Evolutionary conservation across 2,888 invertebrate genomes (phyloP).

Genomic region (Cosmia pyralina): DNA sequence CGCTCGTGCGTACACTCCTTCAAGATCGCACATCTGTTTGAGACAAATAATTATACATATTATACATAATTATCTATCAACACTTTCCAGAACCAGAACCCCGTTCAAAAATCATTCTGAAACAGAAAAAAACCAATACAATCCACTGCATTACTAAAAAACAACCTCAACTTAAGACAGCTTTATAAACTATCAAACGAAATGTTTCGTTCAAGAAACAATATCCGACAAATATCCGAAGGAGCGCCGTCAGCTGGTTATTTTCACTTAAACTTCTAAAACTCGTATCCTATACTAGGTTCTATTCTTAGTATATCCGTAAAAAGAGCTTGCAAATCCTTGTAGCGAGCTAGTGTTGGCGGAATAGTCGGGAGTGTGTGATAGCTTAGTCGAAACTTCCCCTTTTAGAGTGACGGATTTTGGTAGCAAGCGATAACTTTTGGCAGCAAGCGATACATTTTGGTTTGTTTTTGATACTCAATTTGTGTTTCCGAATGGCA

Average conservation of each 20-base stretch:
- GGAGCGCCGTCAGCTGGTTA: constrained; percentile 62
- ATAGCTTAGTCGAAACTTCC: constrained; percentile 85
- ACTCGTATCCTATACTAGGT: constrained; percentile 65
- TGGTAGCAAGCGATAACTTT: constrained; percentile 35
- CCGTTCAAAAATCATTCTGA: neutral
- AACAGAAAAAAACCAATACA: neutral
- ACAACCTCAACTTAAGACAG: constrained; percentile 27
- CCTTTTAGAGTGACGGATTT: constrained; percentile 70
- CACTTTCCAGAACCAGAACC: no score
- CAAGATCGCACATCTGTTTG: no score
- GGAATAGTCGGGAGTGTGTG: constrained; percentile 83
- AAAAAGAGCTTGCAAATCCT: constrained; percentile 86
- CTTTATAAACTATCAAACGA: constrained; percentile 55
- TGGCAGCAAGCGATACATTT: neutral
- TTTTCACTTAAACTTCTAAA: constrained; percentile 70
- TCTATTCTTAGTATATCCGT: constrained; percentile 77
- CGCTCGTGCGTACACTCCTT: no score
- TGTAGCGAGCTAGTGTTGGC: constrained; percentile 79
- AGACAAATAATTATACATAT: no score
- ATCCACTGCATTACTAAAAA: constrained; percentile 21
- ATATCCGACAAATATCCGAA: constrained; percentile 62
- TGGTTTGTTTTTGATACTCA: no score
- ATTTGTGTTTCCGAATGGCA: no score
- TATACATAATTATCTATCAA: no score
- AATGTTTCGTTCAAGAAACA: constrained; percentile 59